These are phyloP conservation scores for Leptinotarsa lineolata DNA, from an alignment of 1,140 invertebrate species.

Conservation along the genomic window DNA sequence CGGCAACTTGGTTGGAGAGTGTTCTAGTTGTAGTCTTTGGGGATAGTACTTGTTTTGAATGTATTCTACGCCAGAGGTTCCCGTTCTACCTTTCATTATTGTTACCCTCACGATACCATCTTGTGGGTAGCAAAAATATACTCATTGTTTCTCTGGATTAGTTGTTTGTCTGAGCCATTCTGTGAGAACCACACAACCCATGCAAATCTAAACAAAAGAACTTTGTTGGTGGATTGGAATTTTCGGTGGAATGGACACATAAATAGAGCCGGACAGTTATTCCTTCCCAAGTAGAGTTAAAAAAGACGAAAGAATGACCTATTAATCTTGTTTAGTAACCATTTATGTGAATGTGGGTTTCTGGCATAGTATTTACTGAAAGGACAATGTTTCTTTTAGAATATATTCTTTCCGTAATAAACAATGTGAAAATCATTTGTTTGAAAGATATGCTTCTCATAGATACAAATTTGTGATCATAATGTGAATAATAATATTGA, in stretches of 20 bases:
- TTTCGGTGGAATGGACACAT: constrained; percentile 9
- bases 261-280: constrained; percentile 1
- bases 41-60: too few relatives aligned
- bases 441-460: neutral
- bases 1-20: too few relatives aligned
- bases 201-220: constrained; percentile 1
- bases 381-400: neutral
- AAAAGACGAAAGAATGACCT: constrained; percentile 5
- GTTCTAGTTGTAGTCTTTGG: too few relatives aligned
- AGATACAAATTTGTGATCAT: neutral
- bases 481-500: neutral
- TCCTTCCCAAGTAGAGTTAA: neutral
- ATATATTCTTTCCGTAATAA: neutral
- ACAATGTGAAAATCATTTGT: neutral
- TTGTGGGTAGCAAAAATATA: too few relatives aligned
- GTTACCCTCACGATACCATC: too few relatives aligned
- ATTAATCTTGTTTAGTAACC: neutral
- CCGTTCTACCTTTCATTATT: too few relatives aligned
- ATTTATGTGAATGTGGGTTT: neutral
- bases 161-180: neutral
- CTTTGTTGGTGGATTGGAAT: neutral
- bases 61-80: too few relatives aligned
- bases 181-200: neutral
- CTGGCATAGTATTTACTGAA: neutral
- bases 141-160: too few relatives aligned